Percentiles rank a stretch among this genome's conserved stretches.
Evolutionary conservation across 1,140 invertebrate genomes (phyloP).

Genomic region (Nixonia krombeini): DNA sequence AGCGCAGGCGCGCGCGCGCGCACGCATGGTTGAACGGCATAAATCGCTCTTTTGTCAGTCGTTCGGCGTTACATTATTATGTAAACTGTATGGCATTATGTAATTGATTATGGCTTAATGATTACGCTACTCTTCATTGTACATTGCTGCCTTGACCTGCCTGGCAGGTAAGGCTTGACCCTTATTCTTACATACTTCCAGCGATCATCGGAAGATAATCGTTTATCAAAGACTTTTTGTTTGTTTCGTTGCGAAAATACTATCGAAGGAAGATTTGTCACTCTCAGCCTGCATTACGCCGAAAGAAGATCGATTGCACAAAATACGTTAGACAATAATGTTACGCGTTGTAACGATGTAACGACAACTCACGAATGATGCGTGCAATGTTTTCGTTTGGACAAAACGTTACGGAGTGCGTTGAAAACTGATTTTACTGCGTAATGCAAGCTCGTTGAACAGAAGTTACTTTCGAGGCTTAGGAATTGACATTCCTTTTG

Average conservation of each 20-base stretch:
- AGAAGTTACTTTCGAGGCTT: no score
- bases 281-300: neutral
- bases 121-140: constrained; percentile 61
- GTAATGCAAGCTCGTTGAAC: no score
- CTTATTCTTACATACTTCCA: constrained; percentile 28
- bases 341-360: no score
- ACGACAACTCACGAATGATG: no score
- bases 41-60: constrained; percentile 49
- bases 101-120: constrained; percentile 69
- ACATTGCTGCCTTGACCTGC: constrained; percentile 59
- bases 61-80: constrained; percentile 58
- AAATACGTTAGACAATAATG: no score
- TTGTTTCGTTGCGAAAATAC: neutral
- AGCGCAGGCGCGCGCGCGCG: constrained; percentile 11
- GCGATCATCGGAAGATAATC: constrained; percentile 27
- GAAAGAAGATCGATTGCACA: no score
- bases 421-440: no score
- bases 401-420: no score
- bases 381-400: no score
- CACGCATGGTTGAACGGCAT: constrained; percentile 10
- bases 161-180: constrained; percentile 47
- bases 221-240: constrained; percentile 5
- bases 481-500: no score
- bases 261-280: constrained; percentile 10
- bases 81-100: constrained; percentile 69